phyloP scores from a whole-genome alignment of 1,140 invertebrate species.

The Saccostrea cuccullata region DNA sequence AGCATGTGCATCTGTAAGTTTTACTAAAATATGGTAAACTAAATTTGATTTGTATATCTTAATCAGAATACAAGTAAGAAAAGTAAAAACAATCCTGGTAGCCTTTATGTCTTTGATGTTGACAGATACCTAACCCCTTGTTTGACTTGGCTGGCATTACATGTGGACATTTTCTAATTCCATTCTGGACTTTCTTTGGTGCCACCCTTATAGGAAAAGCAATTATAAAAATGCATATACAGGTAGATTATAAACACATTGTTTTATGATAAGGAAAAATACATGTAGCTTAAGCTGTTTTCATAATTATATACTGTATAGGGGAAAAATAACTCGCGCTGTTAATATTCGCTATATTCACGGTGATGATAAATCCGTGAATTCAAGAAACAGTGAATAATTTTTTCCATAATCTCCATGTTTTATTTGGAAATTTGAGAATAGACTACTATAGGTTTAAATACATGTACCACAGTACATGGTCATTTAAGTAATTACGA shows the following conservation, averaged over 20 bases:
- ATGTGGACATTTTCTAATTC: slow-evolving; percentile 98
- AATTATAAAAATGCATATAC: slow-evolving; percentile 99
- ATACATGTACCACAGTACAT: too few relatives aligned
- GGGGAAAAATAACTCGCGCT: too few relatives aligned
- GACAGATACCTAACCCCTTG: slow-evolving; percentile 97
- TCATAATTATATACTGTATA: too few relatives aligned
- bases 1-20: slow-evolving; percentile 93
- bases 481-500: too few relatives aligned
- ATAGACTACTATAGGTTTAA: too few relatives aligned
- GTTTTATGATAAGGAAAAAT: too few relatives aligned
- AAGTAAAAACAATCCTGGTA: neutral
- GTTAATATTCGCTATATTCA: too few relatives aligned
- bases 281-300: too few relatives aligned
- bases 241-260: slow-evolving; percentile 78
- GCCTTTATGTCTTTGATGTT: slow-evolving; percentile 49
- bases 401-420: too few relatives aligned
- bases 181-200: slow-evolving; percentile 99
- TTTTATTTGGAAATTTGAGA: too few relatives aligned
- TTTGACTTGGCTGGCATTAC: slow-evolving; percentile 99
- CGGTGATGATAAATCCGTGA: too few relatives aligned
- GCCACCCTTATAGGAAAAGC: slow-evolving; percentile 99
- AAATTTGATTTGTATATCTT: neutral
- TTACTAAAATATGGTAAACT: neutral
- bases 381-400: too few relatives aligned
- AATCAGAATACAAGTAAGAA: neutral